A percentile compares a stretch with the other conserved stretches of the same genome.
phyloP scores from a whole-genome alignment of 2,113 vertebrate species.

The Catharus bicknelli region DNA sequence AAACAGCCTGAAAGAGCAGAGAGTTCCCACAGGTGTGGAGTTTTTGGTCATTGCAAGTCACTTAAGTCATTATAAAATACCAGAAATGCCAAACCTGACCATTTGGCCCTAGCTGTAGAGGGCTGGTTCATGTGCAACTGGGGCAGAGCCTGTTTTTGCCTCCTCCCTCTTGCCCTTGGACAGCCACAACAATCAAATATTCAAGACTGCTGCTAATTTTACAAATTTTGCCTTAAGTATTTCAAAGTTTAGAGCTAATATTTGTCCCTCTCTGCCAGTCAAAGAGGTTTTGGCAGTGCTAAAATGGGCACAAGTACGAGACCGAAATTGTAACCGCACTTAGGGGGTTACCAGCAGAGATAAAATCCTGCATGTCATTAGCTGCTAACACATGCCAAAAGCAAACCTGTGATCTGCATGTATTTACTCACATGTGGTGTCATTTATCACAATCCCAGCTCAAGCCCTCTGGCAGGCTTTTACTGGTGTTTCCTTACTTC shows the following conservation, averaged over 20 bases:
- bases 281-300: neutral
- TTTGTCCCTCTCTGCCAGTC: neutral
- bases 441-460: neutral
- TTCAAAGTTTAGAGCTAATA: neutral
- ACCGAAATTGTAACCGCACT: neutral
- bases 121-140: rapidly evolving
- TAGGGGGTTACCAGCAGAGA: neutral
- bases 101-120: neutral
- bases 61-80: neutral
- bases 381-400: neutral
- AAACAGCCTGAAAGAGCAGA: neutral
- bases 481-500: neutral
- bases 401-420: neutral
- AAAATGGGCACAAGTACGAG: neutral
- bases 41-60: neutral
- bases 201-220: neutral
- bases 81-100: neutral
- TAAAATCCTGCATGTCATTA: neutral
- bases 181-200: neutral
- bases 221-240: neutral
- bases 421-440: neutral
- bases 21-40: neutral
- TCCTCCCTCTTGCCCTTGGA: neutral
- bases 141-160: neutral
- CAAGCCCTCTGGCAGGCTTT: neutral